A percentile compares a stretch with the other conserved stretches of the same genome.
phyloP scores from a whole-genome alignment of 2,797 vertebrate species.

The Enteromius anoplus region DNA sequence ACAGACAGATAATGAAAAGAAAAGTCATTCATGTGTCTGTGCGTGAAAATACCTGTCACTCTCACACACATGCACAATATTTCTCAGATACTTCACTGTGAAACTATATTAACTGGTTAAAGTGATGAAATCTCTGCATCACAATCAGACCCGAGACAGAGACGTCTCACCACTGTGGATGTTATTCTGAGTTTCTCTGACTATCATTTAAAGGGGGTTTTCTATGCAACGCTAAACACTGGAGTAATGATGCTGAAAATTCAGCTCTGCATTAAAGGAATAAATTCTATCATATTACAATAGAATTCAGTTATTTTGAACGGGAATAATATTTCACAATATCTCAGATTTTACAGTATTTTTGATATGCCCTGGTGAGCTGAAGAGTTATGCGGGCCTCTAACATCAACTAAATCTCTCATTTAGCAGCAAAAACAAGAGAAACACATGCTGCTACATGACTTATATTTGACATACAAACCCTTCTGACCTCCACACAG shows the following conservation, averaged over 20 bases:
- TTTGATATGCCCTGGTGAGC: not conserved
- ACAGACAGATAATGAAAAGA: not conserved
- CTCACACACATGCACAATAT: not conserved
- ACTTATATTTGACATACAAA: not conserved
- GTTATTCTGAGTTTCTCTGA: not conserved
- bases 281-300: not conserved
- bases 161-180: not conserved
- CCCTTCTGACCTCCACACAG: not conserved
- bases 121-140: conserved; percentile 23
- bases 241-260: not conserved
- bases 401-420: not conserved
- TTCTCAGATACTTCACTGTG: conserved; percentile 13
- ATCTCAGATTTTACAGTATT: not conserved
- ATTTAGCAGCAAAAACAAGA: not conserved
- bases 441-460: not conserved
- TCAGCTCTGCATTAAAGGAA: not conserved
- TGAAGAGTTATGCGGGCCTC: not conserved
- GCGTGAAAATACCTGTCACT: not conserved
- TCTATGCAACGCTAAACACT: not conserved
- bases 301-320: not conserved
- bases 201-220: too few species aligned
- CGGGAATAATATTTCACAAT: not conserved
- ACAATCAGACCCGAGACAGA: conserved; percentile 15
- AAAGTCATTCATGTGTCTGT: not conserved
- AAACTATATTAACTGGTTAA: conserved; percentile 4